Evolutionary conservation across 2,888 invertebrate genomes (phyloP).

Genomic region (Sarcophaga caerulescens): DNA sequence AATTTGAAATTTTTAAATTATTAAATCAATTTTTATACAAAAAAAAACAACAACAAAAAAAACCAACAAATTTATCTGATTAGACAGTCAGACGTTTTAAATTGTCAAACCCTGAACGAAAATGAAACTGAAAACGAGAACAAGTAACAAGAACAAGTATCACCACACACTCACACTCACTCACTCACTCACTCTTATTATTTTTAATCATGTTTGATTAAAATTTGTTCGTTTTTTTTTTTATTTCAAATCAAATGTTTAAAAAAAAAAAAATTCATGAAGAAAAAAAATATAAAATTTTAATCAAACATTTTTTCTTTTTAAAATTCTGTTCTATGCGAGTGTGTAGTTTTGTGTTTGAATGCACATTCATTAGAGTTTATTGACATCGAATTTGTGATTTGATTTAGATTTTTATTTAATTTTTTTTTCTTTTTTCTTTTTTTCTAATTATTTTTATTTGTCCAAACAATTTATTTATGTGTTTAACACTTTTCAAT

Average conservation of each 20-base stretch:
- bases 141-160: background rate
- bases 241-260: background rate
- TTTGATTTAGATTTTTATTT: no score
- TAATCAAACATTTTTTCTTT: background rate
- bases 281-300: background rate
- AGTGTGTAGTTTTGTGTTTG: no score
- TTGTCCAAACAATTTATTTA: no score
- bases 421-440: no score
- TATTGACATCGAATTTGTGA: no score
- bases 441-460: no score
- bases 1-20: background rate
- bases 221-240: background rate
- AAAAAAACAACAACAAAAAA: no score
- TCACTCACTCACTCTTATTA: no score
- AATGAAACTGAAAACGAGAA: conserved; percentile 12
- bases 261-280: background rate
- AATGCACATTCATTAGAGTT: no score
- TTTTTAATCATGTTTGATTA: background rate
- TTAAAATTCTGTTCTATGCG: no score
- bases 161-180: no score
- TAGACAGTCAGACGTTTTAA: conserved; percentile 29
- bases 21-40: background rate
- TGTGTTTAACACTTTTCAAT: no score
- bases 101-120: background rate
- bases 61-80: conserved; percentile 15